phyloP scores from a whole-genome alignment of 2,113 vertebrate species.

The Eclectus roratus region DNA sequence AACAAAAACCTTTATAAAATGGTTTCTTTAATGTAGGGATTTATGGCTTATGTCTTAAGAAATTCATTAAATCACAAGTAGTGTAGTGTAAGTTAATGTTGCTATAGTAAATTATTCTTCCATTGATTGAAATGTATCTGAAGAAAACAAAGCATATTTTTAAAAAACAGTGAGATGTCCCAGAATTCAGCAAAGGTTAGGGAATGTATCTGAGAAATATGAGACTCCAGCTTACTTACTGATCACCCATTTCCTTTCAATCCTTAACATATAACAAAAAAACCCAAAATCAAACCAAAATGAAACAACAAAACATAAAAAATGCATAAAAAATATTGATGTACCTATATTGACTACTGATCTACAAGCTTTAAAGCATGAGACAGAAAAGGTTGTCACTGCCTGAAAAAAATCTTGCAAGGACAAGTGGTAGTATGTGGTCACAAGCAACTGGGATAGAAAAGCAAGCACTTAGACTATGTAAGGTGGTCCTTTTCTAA shows the following conservation, averaged over 20 bases:
- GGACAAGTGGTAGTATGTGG: not conserved
- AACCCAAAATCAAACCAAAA: not conserved
- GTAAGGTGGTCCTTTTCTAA: not conserved
- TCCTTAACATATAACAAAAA: not conserved
- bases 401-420: not conserved
- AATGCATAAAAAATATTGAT: not conserved
- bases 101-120: not conserved
- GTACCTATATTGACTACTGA: not conserved
- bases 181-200: not conserved
- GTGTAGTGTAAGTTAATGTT: not conserved
- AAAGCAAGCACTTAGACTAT: not conserved
- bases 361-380: not conserved
- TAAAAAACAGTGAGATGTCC: not conserved
- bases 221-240: not conserved
- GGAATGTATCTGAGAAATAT: not conserved
- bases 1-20: not conserved
- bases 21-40: not conserved
- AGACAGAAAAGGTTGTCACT: not conserved
- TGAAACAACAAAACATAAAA: not conserved
- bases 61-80: not conserved
- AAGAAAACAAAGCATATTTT: not conserved
- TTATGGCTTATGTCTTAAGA: not conserved
- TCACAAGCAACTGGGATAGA: not conserved
- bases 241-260: not conserved
- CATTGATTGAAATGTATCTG: not conserved